Percentiles rank a stretch among this genome's conserved stretches.
Conservation (phyloP, 2,797 vertebrate genomes). For the Argya squamiceps region DNA sequence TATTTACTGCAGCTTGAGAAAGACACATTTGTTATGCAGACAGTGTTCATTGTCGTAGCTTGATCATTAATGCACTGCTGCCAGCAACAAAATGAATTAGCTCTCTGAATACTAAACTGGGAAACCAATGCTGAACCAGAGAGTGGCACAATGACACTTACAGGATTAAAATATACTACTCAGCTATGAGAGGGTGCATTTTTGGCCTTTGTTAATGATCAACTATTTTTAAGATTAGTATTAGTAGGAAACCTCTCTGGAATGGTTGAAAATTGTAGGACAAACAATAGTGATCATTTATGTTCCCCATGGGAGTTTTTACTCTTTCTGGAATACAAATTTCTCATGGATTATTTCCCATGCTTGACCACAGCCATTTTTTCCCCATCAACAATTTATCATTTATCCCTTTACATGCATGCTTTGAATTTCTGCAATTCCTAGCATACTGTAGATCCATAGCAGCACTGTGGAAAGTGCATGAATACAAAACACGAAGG, state of each 20-base stretch:
- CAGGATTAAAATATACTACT: constrained; percentile 56
- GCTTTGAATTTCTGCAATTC: constrained; percentile 68
- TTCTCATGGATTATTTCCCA: constrained; percentile 22
- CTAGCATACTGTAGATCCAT: constrained; percentile 35
- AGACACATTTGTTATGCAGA: constrained; percentile 78
- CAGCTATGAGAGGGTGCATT: constrained; percentile 46
- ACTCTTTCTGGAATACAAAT: constrained; percentile 49
- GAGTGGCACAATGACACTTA: constrained; percentile 61
- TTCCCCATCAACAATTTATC: constrained; percentile 51
- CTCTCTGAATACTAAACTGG: constrained; percentile 72
- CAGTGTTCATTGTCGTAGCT: constrained; percentile 74
- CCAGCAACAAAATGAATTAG: constrained; percentile 75
- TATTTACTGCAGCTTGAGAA: constrained; percentile 76
- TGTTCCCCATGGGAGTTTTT: constrained; percentile 3
- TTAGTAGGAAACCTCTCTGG: constrained; percentile 9
- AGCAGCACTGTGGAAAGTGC: constrained; percentile 13
- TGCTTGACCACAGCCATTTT: constrained; percentile 6
- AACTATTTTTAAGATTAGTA: constrained; percentile 59
- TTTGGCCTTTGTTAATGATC: constrained; percentile 28
- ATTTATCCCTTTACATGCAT: constrained; percentile 33
- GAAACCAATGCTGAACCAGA: constrained; percentile 47
- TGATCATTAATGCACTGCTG: constrained; percentile 73
- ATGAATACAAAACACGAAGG: constrained; percentile 37
- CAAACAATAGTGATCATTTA: constrained; percentile 47
- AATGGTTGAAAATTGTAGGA: neutral